Conservation (phyloP, 2,888 invertebrate genomes). For the Aquatica leii region DNA sequence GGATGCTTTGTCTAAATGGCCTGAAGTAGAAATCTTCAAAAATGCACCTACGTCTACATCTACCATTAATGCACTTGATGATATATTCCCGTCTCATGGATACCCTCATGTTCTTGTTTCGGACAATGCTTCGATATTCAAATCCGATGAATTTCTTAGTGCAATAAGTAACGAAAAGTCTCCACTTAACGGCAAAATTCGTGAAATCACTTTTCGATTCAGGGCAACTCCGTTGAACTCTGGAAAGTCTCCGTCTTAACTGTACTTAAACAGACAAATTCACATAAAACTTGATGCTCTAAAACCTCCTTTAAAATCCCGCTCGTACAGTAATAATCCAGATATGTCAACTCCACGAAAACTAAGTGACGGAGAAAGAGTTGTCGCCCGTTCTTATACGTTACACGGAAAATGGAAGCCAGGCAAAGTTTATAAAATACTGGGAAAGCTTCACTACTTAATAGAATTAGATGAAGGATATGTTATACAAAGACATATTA, state of each 20-base stretch:
- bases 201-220: neutral
- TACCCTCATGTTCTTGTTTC: neutral
- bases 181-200: too few relatives aligned
- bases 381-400: slow-evolving; percentile 1
- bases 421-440: slow-evolving; percentile 2
- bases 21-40: neutral
- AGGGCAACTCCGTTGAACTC: slow-evolving; percentile 5
- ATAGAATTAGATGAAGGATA: too few relatives aligned
- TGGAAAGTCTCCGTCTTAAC: neutral
- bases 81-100: neutral
- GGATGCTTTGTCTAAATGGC: slow-evolving; percentile 4
- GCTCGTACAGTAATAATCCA: neutral
- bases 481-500: too few relatives aligned
- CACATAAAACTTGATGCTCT: slow-evolving; percentile 1
- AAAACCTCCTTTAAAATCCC: neutral
- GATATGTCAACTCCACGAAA: neutral
- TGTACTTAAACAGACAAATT: slow-evolving; percentile 4
- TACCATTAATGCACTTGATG: neutral
- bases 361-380: neutral
- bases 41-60: neutral
- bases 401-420: slow-evolving; percentile 2
- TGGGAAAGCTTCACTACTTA: neutral
- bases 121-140: slow-evolving; percentile 3
- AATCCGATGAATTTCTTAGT: neutral
- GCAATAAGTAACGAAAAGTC: too few relatives aligned